Evolutionary conservation across 1,140 invertebrate species (phyloP).

Genomic region (Drosophila subobscura): DNA sequence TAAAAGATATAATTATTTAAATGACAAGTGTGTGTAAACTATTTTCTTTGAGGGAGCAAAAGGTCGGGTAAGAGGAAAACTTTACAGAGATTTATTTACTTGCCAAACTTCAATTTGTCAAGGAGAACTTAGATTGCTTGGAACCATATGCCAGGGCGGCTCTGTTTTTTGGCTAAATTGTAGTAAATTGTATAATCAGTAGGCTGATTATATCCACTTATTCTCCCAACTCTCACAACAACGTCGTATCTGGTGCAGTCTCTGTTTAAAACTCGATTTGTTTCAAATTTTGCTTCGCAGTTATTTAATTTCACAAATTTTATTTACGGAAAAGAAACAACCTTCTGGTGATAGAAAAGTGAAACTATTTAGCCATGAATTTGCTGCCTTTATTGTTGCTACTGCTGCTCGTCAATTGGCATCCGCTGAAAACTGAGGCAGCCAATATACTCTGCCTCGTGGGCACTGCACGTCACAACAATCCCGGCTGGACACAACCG

Average conservation of each 20-base stretch:
- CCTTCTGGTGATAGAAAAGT: slow-evolving; percentile 10
- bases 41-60: too few relatives aligned
- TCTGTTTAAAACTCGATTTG: neutral
- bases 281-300: slow-evolving; percentile 4
- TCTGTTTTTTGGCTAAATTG: too few relatives aligned
- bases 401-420: slow-evolving; percentile 14
- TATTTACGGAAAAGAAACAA: neutral
- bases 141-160: too few relatives aligned
- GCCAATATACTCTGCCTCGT: slow-evolving; percentile 56
- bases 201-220: too few relatives aligned
- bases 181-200: too few relatives aligned
- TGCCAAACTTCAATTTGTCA: too few relatives aligned
- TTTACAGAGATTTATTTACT: too few relatives aligned
- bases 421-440: slow-evolving; percentile 1
- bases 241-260: neutral
- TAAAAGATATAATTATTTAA: slow-evolving; percentile 25
- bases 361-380: slow-evolving; percentile 49
- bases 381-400: slow-evolving; percentile 2
- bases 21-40: neutral
- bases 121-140: too few relatives aligned
- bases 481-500: slow-evolving; percentile 52
- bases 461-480: slow-evolving; percentile 40
- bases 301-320: too few relatives aligned
- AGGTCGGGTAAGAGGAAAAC: too few relatives aligned
- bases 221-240: neutral